These are phyloP conservation scores for Tychaedon coryphoeus DNA, from an alignment of 2,113 vertebrate genomes.

Conservation along the genomic window DNA sequence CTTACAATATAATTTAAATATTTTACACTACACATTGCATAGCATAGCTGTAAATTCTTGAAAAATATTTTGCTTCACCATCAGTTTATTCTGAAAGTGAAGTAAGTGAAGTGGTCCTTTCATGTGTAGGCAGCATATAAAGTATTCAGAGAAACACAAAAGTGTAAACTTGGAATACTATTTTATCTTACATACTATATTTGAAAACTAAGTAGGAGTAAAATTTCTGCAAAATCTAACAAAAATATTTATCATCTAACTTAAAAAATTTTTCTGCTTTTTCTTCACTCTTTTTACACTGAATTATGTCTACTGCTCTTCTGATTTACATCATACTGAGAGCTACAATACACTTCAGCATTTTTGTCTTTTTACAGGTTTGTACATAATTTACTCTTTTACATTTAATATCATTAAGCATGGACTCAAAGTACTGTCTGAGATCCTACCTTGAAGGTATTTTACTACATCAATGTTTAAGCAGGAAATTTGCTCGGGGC, in stretches of 20 bases:
- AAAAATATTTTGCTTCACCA: neutral
- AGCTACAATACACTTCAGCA: neutral
- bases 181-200: neutral
- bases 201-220: neutral
- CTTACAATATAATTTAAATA: neutral
- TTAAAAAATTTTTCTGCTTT: neutral
- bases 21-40: neutral
- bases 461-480: slow-evolving; percentile 44
- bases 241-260: neutral
- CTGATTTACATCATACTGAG: neutral
- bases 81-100: neutral
- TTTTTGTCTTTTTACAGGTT: neutral
- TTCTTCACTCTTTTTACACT: neutral
- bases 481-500: slow-evolving; percentile 28
- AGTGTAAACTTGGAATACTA: neutral
- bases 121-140: neutral
- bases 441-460: slow-evolving; percentile 29
- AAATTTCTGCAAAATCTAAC: neutral
- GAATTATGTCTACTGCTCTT: neutral
- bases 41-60: neutral
- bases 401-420: slow-evolving; percentile 37
- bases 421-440: neutral
- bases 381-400: slow-evolving; percentile 33
- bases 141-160: neutral
- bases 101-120: neutral